Evolutionary conservation across 2,797 vertebrate genomes (phyloP).

Genomic region (Prunella strophiata): DNA sequence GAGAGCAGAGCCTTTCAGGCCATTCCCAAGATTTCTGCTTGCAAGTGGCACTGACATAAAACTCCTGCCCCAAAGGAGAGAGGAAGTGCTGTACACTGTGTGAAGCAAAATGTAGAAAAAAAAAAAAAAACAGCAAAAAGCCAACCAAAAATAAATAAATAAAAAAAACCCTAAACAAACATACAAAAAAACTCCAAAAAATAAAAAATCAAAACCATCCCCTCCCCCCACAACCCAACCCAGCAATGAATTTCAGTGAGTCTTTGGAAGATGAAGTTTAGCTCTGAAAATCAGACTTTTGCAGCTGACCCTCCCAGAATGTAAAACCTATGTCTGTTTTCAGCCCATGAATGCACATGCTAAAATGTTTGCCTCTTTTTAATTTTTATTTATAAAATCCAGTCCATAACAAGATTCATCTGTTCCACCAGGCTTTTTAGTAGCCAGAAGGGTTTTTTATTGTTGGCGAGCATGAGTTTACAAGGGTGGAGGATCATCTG

Average conservation of each 20-base stretch:
- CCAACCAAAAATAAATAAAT: too few species aligned
- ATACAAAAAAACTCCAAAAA: background rate
- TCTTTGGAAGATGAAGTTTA: background rate
- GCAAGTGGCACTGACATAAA: background rate
- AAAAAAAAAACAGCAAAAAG: too few species aligned
- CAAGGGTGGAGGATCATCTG: slow-evolving; percentile 61
- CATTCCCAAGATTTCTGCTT: background rate
- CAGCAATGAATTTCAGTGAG: background rate
- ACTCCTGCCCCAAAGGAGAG: background rate
- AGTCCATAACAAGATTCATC: slow-evolving; percentile 59
- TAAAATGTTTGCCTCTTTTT: slow-evolving; percentile 29
- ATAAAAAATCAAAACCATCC: background rate
- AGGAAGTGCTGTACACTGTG: background rate
- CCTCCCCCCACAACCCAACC: rapidly evolving
- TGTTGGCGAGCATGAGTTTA: slow-evolving; percentile 53
- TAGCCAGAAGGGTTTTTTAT: slow-evolving; percentile 63
- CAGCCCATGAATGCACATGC: background rate
- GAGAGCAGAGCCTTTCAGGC: background rate
- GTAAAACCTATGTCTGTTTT: slow-evolving; percentile 16
- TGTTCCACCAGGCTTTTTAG: slow-evolving; percentile 59
- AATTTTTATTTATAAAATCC: slow-evolving; percentile 65
- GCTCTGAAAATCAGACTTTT: background rate
- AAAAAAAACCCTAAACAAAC: background rate
- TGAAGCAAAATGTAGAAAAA: background rate
- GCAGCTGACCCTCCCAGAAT: background rate